These are phyloP conservation scores for Epinephelus coioides DNA, from an alignment of 2,797 vertebrate species.

Conservation along the genomic window DNA sequence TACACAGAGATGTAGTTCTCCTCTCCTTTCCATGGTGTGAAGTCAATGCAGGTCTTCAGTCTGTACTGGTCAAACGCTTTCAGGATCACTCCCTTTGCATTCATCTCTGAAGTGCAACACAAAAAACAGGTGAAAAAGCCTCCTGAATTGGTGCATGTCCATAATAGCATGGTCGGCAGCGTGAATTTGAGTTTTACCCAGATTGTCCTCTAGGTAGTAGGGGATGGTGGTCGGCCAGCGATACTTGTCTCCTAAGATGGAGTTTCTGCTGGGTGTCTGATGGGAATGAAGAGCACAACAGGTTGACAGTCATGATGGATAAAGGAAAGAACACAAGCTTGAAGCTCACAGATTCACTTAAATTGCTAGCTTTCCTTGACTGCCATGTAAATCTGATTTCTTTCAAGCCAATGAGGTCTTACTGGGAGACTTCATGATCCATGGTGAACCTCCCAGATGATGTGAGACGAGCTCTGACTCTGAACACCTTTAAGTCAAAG, in stretches of 20 bases:
- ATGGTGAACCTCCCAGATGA: too few species aligned
- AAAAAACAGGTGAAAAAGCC: background rate
- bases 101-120: slow-evolving; percentile 85
- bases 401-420: background rate
- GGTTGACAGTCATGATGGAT: background rate
- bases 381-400: background rate
- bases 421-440: too few species aligned
- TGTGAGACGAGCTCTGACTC: too few species aligned
- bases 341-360: too few species aligned
- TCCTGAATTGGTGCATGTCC: background rate
- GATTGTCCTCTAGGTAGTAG: slow-evolving; percentile 90
- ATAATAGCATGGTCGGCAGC: fast-evolving
- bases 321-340: background rate
- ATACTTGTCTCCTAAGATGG: slow-evolving; percentile 88
- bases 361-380: background rate
- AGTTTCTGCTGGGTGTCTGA: slow-evolving; percentile 82
- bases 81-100: slow-evolving; percentile 93
- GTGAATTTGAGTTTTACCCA: slow-evolving; percentile 81
- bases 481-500: too few species aligned
- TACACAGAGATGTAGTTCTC: slow-evolving; percentile 91
- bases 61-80: slow-evolving; percentile 93
- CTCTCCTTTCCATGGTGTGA: slow-evolving; percentile 92
- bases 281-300: slow-evolving; percentile 24
- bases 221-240: slow-evolving; percentile 91
- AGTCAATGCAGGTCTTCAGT: slow-evolving; percentile 94